Percentiles rank a stretch among this genome's conserved stretches.
phyloP scores from a whole-genome alignment of 2,113 vertebrate genomes.

The Tylochromis polylepis region DNA sequence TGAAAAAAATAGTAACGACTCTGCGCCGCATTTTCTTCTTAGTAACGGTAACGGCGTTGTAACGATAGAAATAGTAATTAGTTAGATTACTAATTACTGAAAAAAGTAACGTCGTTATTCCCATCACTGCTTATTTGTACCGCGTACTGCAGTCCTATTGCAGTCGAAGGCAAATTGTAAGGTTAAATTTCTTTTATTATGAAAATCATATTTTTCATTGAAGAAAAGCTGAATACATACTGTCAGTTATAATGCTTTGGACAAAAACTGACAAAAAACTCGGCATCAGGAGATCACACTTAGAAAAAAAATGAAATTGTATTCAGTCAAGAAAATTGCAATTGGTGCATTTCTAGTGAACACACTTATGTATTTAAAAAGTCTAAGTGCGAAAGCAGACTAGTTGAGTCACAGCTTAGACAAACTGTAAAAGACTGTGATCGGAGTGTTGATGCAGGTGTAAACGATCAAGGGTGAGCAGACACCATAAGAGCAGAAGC shows the following conservation, averaged over 20 bases:
- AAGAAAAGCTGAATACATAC: background rate
- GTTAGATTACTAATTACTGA: too few relatives aligned
- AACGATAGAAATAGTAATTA: too few relatives aligned
- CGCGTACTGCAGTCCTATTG: too few relatives aligned
- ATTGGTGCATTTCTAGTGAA: background rate
- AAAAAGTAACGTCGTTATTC: too few relatives aligned
- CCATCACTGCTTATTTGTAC: too few relatives aligned
- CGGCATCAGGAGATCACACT: background rate
- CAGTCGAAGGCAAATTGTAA: background rate
- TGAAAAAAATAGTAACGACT: too few relatives aligned
- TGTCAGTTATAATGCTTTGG: background rate
- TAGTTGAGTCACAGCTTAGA: background rate
- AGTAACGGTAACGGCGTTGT: too few relatives aligned
- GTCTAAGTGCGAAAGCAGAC: background rate
- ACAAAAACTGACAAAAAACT: background rate
- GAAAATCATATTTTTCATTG: background rate
- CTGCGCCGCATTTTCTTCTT: too few relatives aligned
- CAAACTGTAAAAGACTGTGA: background rate
- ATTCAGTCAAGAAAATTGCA: background rate
- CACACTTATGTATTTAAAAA: background rate
- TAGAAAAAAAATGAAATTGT: background rate
- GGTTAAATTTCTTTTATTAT: background rate
- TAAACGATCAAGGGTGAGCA: background rate
- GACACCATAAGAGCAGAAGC: background rate
- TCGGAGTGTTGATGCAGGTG: background rate